phyloP scores from a whole-genome alignment of 2,888 invertebrate species.

The Lacanobia wlatinum region DNA sequence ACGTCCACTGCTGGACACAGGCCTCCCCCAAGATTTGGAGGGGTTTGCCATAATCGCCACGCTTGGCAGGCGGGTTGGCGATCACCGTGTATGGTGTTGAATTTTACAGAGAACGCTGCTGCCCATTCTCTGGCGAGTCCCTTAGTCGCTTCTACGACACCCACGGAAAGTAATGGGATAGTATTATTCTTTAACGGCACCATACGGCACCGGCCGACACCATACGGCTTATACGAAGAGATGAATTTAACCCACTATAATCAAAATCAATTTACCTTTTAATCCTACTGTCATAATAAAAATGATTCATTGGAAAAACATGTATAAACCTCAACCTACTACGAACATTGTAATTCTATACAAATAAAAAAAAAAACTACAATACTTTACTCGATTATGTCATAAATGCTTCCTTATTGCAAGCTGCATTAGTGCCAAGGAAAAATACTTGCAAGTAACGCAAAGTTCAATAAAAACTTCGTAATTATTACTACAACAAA shows the following conservation, averaged over 20 bases:
- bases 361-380: slow-evolving; percentile 27
- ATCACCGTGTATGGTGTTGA: too few species aligned
- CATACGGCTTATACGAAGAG: too few species aligned
- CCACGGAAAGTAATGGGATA: too few species aligned
- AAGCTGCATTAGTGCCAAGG: slow-evolving; percentile 42
- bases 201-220: too few species aligned
- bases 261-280: not conserved
- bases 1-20: too few species aligned
- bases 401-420: slow-evolving; percentile 60
- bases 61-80: too few species aligned
- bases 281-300: not conserved
- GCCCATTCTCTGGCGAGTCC: too few species aligned
- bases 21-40: too few species aligned
- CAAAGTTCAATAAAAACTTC: slow-evolving; percentile 40
- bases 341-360: not conserved
- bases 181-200: too few species aligned
- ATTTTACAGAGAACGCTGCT: too few species aligned
- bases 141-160: too few species aligned
- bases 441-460: slow-evolving; percentile 31
- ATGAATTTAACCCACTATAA: not conserved
- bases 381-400: slow-evolving; percentile 51
- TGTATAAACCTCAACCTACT: not conserved
- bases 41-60: too few species aligned
- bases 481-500: slow-evolving; percentile 6
- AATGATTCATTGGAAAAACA: not conserved